A percentile compares a stretch with the other conserved stretches of the same genome.
Conservation (phyloP, 2,113 vertebrate genomes). For the Ageneiosus marmoratus region DNA sequence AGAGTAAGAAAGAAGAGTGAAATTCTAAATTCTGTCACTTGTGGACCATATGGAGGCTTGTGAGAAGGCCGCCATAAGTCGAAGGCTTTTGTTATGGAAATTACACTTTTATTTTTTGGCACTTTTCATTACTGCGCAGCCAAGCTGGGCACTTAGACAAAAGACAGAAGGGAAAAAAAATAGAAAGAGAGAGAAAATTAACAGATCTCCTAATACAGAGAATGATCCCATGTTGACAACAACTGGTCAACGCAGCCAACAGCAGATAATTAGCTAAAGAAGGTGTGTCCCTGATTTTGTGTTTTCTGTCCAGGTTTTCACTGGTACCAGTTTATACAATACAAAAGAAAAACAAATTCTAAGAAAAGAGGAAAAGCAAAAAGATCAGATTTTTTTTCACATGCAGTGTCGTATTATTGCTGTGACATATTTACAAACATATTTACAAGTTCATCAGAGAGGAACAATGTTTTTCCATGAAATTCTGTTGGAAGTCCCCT, state of each 20-base stretch:
- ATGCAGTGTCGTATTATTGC: conserved; percentile 83
- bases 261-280: conserved; percentile 73
- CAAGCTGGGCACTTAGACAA: conserved; percentile 75
- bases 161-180: conserved; percentile 63
- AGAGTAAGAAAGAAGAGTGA: conserved; percentile 58
- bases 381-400: conserved; percentile 70
- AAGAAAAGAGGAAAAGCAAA: conserved; percentile 70
- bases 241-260: conserved; percentile 65
- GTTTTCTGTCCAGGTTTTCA: conserved; percentile 72
- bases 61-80: conserved; percentile 79
- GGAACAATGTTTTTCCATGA: conserved; percentile 73
- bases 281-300: conserved; percentile 77
- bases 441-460: conserved; percentile 79
- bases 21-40: conserved; percentile 72
- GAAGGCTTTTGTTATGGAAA: conserved; percentile 85
- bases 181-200: conserved; percentile 62
- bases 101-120: conserved; percentile 78
- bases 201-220: conserved; percentile 74
- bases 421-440: conserved; percentile 79
- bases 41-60: conserved; percentile 79
- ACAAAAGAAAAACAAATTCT: conserved; percentile 57
- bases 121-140: conserved; percentile 78
- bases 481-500: conserved; percentile 16
- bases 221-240: conserved; percentile 59
- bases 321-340: conserved; percentile 73